A percentile compares a stretch with the other conserved stretches of the same genome.
phyloP scores from a whole-genome alignment of 2,113 vertebrate species.

The Paramisgurnus dabryanus region DNA sequence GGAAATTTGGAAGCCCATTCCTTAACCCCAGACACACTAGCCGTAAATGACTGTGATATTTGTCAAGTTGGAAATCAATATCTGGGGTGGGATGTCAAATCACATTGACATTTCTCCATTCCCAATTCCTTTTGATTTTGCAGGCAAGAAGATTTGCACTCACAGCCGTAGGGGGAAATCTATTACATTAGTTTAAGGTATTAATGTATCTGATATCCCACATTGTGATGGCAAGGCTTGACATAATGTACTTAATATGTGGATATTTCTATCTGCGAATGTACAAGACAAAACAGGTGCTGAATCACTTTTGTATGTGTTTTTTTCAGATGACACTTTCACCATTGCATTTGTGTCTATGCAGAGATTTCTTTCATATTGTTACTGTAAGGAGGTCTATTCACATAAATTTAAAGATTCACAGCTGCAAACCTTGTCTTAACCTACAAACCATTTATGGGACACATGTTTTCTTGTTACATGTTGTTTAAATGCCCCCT shows the following conservation, averaged over 20 bases:
- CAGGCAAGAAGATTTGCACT: neutral
- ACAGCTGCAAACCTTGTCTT: no score
- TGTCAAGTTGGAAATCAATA: slow-evolving; percentile 11
- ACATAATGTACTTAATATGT: neutral
- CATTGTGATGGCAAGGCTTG: neutral
- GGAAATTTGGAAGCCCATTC: slow-evolving; percentile 9
- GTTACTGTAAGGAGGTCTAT: no score
- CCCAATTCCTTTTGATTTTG: slow-evolving; percentile 12
- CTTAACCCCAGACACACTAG: neutral
- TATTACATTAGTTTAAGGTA: neutral
- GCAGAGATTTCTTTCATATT: no score
- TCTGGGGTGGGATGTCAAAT: slow-evolving; percentile 2
- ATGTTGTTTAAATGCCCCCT: no score
- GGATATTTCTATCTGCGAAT: neutral
- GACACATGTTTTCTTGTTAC: no score
- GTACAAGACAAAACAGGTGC: no score
- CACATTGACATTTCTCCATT: slow-evolving; percentile 19
- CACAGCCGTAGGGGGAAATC: neutral
- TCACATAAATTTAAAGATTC: no score
- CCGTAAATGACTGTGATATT: slow-evolving; percentile 15
- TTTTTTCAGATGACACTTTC: neutral
- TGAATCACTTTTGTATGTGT: neutral
- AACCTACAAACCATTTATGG: no score
- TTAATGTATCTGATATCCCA: neutral
- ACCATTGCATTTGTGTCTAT: neutral